Base-by-base conservation (phyloP, 2,888 invertebrate species). In the Mesorhabditis spiculigera region DNA sequence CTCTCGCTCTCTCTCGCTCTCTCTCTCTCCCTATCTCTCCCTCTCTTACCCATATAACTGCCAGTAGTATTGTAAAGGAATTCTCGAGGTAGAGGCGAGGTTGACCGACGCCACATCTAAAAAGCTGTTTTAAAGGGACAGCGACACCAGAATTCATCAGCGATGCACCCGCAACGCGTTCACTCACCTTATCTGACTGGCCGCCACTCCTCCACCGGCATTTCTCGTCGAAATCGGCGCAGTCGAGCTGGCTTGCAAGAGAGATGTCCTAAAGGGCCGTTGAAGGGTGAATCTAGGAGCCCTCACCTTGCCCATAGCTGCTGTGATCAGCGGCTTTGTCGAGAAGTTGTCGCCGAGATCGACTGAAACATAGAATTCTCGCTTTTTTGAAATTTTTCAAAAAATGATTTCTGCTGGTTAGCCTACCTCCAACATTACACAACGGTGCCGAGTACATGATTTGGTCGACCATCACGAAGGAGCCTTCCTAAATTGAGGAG, bases 381-480 rank as follows among this genome's bases (percentile, higher is more conserved):
- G 45, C 63, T 45, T 45, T 13, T 64, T 61, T 61, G 10, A 42
- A 10, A n/a, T 62, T 63, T 44, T 71, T 41, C 65, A 66, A 13
- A 66, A 13, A 50, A 10, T 13, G 13, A 58, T 44, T 4, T 71
- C 43, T 8, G 13, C 5, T 43, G 28, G n/a, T 4, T 16, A 13
- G 71, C 42, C 5, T 63, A 84, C 84, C 81, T 62, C 81, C 79
- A 44, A 85, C 79, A 73, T 81, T 82, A 72, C 85, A 85, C 62
- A 85, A 73, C 64, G 77, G 71, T 16, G 84, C 82, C n/a, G 78
- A 75, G 71, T 85, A 85, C 68, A 78, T 65, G 69, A 85, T 85
- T 74, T 84, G 82, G 74, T 85, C 85, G 58, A 85, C 70, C 80
- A 85, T 82, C 8, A 83, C 83, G 70, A 85, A 85, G 4, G 81